A percentile compares a stretch with the other conserved stretches of the same genome.
These are phyloP conservation scores for Heliconius melpomene DNA, from an alignment of 1,140 invertebrate species.

Conservation along the genomic window DNA sequence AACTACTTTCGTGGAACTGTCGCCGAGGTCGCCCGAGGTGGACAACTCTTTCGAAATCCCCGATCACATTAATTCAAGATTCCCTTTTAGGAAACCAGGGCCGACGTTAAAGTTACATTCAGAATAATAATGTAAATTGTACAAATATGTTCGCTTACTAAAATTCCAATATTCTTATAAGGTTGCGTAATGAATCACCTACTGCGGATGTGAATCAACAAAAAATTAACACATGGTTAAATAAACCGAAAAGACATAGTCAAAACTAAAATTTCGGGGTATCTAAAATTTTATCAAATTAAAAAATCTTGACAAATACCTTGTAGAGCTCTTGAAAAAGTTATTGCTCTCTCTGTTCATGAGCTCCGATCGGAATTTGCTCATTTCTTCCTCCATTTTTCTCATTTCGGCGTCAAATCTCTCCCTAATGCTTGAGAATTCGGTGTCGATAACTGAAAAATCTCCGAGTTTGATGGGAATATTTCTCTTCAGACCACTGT, in stretches of 20 bases:
- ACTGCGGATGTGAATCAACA: slow-evolving; percentile 15
- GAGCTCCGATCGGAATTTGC: slow-evolving; percentile 95
- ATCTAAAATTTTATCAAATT: background rate
- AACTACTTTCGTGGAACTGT: slow-evolving; percentile 63
- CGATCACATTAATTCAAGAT: slow-evolving; percentile 74
- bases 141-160: slow-evolving; percentile 41
- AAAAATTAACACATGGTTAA: slow-evolving; percentile 31
- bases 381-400: slow-evolving; percentile 99
- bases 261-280: background rate
- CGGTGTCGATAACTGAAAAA: slow-evolving; percentile 97
- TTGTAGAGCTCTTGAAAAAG: slow-evolving; percentile 93
- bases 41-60: slow-evolving; percentile 69
- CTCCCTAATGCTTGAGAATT: slow-evolving; percentile 97
- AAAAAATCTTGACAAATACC: slow-evolving; percentile 81
- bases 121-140: slow-evolving; percentile 68
- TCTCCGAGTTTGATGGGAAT: slow-evolving; percentile 97
- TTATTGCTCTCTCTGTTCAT: slow-evolving; percentile 95
- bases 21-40: slow-evolving; percentile 58
- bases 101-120: slow-evolving; percentile 58
- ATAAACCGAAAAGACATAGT: background rate
- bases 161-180: slow-evolving; percentile 36
- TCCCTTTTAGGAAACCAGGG: slow-evolving; percentile 73
- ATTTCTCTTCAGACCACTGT: slow-evolving; percentile 90
- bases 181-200: slow-evolving; percentile 43
- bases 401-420: slow-evolving; percentile 98